These are phyloP conservation scores for Ruditapes philippinarum DNA, from an alignment of 1,140 invertebrate species.

Conservation along the genomic window DNA sequence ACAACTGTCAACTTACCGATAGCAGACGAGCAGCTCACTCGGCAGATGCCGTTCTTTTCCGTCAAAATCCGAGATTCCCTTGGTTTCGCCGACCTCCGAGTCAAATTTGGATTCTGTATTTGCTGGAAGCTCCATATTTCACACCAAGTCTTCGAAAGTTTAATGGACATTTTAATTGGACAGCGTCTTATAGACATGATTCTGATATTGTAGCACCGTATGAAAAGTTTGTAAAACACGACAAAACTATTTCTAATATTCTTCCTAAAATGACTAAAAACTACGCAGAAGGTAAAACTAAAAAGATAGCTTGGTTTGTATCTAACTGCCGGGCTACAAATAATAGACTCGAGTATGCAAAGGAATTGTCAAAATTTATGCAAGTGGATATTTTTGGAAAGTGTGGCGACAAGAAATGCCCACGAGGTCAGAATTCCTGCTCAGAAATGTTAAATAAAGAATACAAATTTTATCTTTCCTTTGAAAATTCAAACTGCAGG, in stretches of 20 bases:
- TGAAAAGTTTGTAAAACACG: constrained; percentile 90
- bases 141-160: constrained; percentile 90
- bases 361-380: constrained; percentile 88
- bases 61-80: constrained; percentile 53
- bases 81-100: constrained; percentile 49
- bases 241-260: constrained; percentile 44
- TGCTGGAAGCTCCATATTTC: constrained; percentile 91
- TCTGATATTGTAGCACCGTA: constrained; percentile 98
- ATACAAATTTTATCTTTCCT: constrained; percentile 99
- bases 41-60: constrained; percentile 73
- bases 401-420: constrained; percentile 87
- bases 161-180: constrained; percentile 96
- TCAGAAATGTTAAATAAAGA: constrained; percentile 96
- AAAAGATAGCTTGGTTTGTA: constrained; percentile 87
- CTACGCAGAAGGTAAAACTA: constrained; percentile 84
- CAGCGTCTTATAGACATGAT: constrained; percentile 93
- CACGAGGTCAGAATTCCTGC: constrained; percentile 92
- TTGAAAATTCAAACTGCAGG: constrained; percentile 89
- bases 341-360: constrained; percentile 88
- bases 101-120: constrained; percentile 89
- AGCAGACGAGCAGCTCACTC: constrained; percentile 21
- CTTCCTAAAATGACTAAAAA: constrained; percentile 72
- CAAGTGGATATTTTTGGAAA: constrained; percentile 91
- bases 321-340: constrained; percentile 89
- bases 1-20: constrained; percentile 66